Base-by-base conservation (phyloP, 2,113 vertebrate genomes). In the Nannobrachium achirus region DNA sequence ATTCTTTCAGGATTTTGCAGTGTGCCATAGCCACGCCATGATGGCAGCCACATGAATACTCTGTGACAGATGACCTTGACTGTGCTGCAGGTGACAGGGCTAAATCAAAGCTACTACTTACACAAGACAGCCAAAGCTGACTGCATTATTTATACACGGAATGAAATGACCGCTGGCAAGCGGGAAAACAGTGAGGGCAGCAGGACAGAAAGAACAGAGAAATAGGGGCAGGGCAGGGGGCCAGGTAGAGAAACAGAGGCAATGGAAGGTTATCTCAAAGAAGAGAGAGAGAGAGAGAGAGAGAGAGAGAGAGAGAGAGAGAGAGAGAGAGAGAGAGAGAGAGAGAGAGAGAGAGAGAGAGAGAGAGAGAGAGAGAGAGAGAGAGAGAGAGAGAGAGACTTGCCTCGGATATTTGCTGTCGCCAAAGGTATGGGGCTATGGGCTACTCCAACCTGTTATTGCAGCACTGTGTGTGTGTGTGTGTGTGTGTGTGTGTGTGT, bases 101-200 rank as follows among this genome's bases (percentile, higher is more conserved):
- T 85, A 86, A 91, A 91, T 91, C 89, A 90, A 76, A 88, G 73
- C 71, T 71, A 79, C 74, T 80, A 79, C 81, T 89, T 81, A 82
- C 86, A 87, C 84, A 83, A 89, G 74, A 78, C 77, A 78, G 73
- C 63, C 57, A 66, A 67, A 55, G 68, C 69, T 61, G 55, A 72
- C 80, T 79, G 81, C 18, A 91, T 93, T 88, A 91, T 91, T 90
- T 86, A 86, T 89, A 74, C 61, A 56, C 65, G 76, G 79, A 86
- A 87, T 79, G 56, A 85, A 82, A 82, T 78, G 81, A 90, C 81
- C 81, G 72, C 80, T 79, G 81, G 75, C 44, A 69, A 70, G 71
- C 61, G 66, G 44, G 63, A 69, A 52, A 19, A 39, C 42, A 63
- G 53, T 41, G 45, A 41, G 20, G 46, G 42, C 59, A 72, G 68